Evolutionary conservation across 2,113 vertebrate species (phyloP), one percentile per base, ranked within the genome.

Genomic region (Phodopus roborovskii): DNA sequence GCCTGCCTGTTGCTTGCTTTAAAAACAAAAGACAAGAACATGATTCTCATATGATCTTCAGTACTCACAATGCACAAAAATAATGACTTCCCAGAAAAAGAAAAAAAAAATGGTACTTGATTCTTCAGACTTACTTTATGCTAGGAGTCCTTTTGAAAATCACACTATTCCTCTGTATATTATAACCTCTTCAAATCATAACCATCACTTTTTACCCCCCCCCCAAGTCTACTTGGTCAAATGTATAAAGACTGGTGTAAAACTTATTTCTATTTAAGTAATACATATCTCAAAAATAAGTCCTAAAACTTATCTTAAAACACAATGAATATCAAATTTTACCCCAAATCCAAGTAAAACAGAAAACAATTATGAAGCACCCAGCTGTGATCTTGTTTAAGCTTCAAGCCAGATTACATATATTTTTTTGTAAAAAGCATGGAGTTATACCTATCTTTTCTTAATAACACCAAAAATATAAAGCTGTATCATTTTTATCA

Each of bases 291-390:
- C 70, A 60, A 92, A 93, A 84, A 60, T 89, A 58, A 58, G 22
- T 68, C 75, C 50, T 86, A 91, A 92, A 90, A 79, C 28, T 36
- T 94, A 28, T 74, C 92, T 90, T 95, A 95, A 95, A 88, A 96
- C 68, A 39, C 56, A 91, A 3, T n/a, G 24, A 84, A 81, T 87
- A 85, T 53, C 48, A 91, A 45, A 74, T 94, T 95, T 94, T 94
- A 95, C 45, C 79, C 71, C 7, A 93, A 95, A 95, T 88, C 39
- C 60, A 95, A 97, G 26, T 78, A 75, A 86, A 93, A 82, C 33
- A 58, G 30, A 85, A 94, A 90, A 68, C 5, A 9, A 12, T 74
- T 75, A 74, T 42, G 20, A 95, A 86, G 50, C 74, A 86, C 6
- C 68, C 50, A 91, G 17, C 87, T 87, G 45, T 92, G 84, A 39